Evolutionary conservation across 2,113 vertebrate species (phyloP).

Genomic region (Muntiacus muntjak): DNA sequence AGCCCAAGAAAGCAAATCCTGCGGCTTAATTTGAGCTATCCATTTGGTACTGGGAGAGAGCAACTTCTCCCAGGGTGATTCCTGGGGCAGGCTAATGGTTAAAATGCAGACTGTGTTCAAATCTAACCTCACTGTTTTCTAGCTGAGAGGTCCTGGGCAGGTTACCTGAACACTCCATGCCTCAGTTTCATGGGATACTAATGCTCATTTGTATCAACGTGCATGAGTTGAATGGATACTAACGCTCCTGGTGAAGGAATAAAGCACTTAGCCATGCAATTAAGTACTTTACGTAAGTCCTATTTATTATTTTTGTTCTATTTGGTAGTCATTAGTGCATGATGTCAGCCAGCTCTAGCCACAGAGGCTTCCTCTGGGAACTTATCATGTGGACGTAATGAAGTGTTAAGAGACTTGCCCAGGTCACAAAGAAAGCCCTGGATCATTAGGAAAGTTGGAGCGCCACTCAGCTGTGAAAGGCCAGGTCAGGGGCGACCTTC

Average conservation of each 20-base stretch:
- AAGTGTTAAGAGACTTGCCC: constrained; percentile 4
- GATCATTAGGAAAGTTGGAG: neutral
- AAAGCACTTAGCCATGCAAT: neutral
- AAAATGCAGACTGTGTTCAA: neutral
- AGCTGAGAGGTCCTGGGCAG: neutral
- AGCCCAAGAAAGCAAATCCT: constrained; percentile 7
- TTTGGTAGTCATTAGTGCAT: neutral
- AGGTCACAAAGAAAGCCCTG: neutral
- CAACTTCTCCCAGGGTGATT: neutral
- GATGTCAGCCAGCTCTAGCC: neutral
- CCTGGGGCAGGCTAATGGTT: neutral
- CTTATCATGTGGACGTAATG: neutral
- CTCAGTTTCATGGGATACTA: neutral
- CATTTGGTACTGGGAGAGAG: neutral
- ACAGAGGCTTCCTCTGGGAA: neutral
- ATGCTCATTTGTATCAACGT: neutral
- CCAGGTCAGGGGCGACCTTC: neutral
- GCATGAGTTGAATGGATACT: neutral
- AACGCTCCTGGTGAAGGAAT: neutral
- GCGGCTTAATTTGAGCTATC: neutral
- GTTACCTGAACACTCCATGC: neutral
- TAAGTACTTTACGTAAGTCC: neutral
- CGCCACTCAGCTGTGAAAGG: neutral
- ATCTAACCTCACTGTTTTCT: neutral
- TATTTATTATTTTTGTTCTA: neutral